These are phyloP conservation scores for Nephrotoma appendiculata DNA, from an alignment of 2,888 invertebrate species.

Conservation along the genomic window DNA sequence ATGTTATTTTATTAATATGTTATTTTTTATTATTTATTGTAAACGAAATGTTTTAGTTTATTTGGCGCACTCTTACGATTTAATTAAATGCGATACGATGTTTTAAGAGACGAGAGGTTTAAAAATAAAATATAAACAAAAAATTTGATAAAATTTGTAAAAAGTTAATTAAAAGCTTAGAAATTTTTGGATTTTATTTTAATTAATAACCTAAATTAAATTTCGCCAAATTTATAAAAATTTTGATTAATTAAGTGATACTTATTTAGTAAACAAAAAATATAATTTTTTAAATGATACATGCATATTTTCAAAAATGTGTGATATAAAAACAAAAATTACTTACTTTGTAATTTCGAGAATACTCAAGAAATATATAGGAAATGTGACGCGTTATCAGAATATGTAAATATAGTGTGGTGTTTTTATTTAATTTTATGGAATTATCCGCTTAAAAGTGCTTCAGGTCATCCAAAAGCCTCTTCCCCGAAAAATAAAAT, in stretches of 20 bases:
- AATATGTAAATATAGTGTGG: background rate
- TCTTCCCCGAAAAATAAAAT: too few species aligned
- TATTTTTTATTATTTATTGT: background rate
- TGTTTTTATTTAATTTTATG: background rate
- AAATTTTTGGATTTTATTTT: constrained; percentile 1
- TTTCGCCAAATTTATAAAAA: background rate
- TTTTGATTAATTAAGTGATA: background rate
- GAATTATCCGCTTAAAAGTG: background rate
- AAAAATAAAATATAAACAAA: background rate
- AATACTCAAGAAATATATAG: constrained; percentile 1
- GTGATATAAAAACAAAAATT: background rate
- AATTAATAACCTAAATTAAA: constrained; percentile 7
- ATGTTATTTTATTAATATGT: background rate
- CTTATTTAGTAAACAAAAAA: background rate
- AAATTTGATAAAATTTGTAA: background rate
- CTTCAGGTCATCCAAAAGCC: too few species aligned
- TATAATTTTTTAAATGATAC: background rate
- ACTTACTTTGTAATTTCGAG: background rate
- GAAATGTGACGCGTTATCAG: background rate
- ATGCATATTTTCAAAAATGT: background rate
- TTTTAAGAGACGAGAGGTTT: constrained; percentile 5
- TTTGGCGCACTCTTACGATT: background rate
- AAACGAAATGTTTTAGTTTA: background rate
- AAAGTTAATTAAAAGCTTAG: background rate
- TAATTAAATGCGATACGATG: background rate